Evolutionary conservation across 2,888 invertebrate genomes (phyloP).

Genomic region (Poecilus cupreus): DNA sequence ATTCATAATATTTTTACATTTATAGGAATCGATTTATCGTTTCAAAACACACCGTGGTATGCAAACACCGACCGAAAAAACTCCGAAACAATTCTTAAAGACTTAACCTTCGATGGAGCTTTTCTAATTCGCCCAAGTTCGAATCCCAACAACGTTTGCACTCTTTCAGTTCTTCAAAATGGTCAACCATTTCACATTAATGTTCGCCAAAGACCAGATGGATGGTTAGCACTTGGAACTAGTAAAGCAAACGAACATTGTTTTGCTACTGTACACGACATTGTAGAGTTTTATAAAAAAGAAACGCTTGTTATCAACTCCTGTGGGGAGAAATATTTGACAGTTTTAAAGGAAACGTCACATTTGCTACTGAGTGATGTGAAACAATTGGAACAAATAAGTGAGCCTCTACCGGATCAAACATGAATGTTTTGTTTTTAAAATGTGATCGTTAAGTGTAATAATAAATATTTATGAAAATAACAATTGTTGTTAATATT

Average conservation of each 20-base stretch:
- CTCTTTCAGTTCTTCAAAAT: constrained; percentile 44
- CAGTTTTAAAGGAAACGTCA: neutral
- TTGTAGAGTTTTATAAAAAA: constrained; percentile 50
- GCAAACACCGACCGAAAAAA: constrained; percentile 25
- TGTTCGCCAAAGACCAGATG: constrained; percentile 30
- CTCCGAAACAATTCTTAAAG: constrained; percentile 16
- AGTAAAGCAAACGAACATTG: constrained; percentile 52
- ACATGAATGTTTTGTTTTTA: neutral
- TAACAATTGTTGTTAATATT: too few relatives aligned
- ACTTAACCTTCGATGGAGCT: constrained; percentile 12
- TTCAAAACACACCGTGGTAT: constrained; percentile 27
- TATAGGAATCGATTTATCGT: constrained; percentile 8
- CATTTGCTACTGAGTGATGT: too few relatives aligned
- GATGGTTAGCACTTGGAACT: constrained; percentile 51
- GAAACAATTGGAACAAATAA: neutral
- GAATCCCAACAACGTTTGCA: constrained; percentile 44
- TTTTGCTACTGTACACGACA: constrained; percentile 43
- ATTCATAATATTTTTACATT: neutral
- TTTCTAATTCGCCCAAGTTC: constrained; percentile 51
- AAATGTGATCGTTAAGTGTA: neutral
- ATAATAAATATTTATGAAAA: neutral
- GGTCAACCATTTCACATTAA: constrained; percentile 50
- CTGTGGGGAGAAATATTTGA: constrained; percentile 41
- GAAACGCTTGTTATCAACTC: constrained; percentile 54
- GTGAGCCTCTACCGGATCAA: neutral